Percentiles rank a stretch among this genome's conserved stretches.
Conservation (phyloP, 2,888 invertebrate species). For the Rhorus exstirpatorius region DNA sequence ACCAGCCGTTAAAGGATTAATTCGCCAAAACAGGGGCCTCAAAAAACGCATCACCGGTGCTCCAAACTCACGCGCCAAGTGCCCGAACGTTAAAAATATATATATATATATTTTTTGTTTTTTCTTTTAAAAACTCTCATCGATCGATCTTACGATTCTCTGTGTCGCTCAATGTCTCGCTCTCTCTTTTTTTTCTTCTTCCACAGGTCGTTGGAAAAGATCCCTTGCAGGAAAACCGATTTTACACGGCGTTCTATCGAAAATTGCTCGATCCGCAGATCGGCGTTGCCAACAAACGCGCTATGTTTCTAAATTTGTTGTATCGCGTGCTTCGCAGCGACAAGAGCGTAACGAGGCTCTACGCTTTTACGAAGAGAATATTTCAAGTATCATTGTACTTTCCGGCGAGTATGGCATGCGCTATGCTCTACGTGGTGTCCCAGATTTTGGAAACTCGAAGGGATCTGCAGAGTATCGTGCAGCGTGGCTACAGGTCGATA, state of each 20-base stretch:
- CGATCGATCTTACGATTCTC: no score
- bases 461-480: conserved; percentile 74
- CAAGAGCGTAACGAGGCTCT: conserved; percentile 89
- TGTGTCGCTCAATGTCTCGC: no score
- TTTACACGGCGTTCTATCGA: conserved; percentile 95
- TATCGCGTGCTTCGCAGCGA: conserved; percentile 95
- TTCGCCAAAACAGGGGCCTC: no score
- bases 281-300: conserved; percentile 90
- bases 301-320: conserved; percentile 94
- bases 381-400: conserved; percentile 91
- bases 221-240: conserved; percentile 87
- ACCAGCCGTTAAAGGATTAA: no score
- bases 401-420: conserved; percentile 93
- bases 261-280: conserved; percentile 93
- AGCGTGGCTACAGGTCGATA: conserved; percentile 52
- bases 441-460: conserved; percentile 86
- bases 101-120: background rate
- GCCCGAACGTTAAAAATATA: no score
- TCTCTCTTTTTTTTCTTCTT: background rate
- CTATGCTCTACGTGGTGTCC: conserved; percentile 92
- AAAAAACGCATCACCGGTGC: no score
- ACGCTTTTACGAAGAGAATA: conserved; percentile 95
- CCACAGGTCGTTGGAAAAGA: conserved; percentile 79
- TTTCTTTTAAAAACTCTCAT: no score
- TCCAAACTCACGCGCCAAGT: no score